Evolutionary conservation across 1,140 invertebrate genomes (phyloP).

Genomic region (Palaemon carinicauda): DNA sequence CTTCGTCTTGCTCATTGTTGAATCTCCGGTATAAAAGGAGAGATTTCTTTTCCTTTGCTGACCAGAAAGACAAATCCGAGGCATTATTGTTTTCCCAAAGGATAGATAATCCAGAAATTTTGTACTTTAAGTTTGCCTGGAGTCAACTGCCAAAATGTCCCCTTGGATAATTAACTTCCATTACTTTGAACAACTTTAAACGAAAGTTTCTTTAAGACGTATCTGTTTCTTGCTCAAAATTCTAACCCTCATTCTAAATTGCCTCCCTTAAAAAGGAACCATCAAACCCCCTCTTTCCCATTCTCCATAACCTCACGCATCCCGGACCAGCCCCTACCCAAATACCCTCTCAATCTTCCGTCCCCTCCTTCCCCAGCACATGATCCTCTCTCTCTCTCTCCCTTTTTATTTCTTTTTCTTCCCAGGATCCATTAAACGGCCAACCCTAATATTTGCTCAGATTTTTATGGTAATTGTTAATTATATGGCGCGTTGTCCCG

Average conservation of each 20-base stretch:
- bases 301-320: not conserved
- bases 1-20: too few relatives aligned
- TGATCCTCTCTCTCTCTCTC: not conserved
- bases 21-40: too few relatives aligned
- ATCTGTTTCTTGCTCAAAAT: not conserved
- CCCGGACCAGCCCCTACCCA: too few relatives aligned
- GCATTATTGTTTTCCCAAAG: too few relatives aligned
- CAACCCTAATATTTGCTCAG: slow-evolving; percentile 42
- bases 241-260: not conserved
- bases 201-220: too few relatives aligned
- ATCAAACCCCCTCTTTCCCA: not conserved
- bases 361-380: not conserved
- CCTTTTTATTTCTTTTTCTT: not conserved
- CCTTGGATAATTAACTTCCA: too few relatives aligned
- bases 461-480: slow-evolving; percentile 53
- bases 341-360: not conserved
- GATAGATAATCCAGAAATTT: too few relatives aligned
- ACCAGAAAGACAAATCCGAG: too few relatives aligned
- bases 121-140: too few relatives aligned
- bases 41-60: too few relatives aligned
- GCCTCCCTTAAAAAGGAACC: not conserved
- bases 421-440: not conserved
- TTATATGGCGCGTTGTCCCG: slow-evolving; percentile 32
- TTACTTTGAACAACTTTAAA: too few relatives aligned
- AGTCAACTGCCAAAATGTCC: too few relatives aligned